A percentile compares a stretch with the other conserved stretches of the same genome.
phyloP scores from a whole-genome alignment of 2,888 invertebrate genomes.

The Ptychoptera contaminata region DNA sequence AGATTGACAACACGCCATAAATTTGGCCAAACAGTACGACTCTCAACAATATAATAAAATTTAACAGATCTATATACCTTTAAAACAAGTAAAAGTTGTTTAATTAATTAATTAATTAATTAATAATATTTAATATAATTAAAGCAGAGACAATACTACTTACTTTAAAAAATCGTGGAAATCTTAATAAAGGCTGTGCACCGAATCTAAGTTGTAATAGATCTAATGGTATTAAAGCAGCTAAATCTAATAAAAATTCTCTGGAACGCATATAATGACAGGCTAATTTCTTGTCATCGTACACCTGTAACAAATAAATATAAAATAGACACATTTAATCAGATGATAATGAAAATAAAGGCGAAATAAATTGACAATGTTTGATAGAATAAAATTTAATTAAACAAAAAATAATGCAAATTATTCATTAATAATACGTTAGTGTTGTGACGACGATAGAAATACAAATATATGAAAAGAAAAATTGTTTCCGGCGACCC shows the following conservation, averaged over 20 bases:
- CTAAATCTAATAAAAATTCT: conserved; percentile 69
- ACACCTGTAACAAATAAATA: conserved; percentile 38
- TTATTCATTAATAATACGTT: no score
- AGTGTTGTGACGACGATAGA: background rate
- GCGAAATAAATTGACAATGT: no score
- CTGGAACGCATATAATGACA: conserved; percentile 75
- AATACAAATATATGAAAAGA: no score
- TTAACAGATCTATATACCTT: conserved; percentile 80
- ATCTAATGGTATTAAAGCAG: conserved; percentile 72
- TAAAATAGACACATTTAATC: background rate
- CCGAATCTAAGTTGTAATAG: conserved; percentile 71
- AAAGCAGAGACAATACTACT: conserved; percentile 8
- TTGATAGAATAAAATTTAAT: no score
- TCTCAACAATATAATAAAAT: conserved; percentile 93
- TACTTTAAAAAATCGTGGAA: conserved; percentile 75
- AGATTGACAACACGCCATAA: conserved; percentile 90
- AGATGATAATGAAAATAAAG: no score
- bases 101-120: background rate
- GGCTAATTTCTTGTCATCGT: conserved; percentile 78
- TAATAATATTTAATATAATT: background rate
- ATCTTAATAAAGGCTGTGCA: conserved; percentile 72
- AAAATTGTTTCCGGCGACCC: no score
- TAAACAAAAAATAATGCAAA: background rate
- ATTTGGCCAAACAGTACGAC: conserved; percentile 89
- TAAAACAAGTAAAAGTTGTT: conserved; percentile 3